phyloP scores from a whole-genome alignment of 2,888 invertebrate genomes.

The Autographa pulchrina region DNA sequence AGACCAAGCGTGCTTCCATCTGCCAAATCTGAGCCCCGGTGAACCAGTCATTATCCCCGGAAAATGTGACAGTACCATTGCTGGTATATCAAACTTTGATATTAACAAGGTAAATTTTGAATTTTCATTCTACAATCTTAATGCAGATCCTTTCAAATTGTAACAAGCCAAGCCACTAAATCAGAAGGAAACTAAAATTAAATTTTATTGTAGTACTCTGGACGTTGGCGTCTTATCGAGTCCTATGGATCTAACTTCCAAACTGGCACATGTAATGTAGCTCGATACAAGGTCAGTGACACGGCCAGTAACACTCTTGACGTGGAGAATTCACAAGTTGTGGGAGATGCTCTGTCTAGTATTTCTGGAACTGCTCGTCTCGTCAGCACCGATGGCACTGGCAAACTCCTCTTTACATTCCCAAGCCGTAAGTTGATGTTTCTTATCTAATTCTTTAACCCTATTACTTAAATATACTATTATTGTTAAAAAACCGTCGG shows the following conservation, averaged over 20 bases:
- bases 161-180: neutral
- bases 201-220: slow-evolving; percentile 56
- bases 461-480: too few relatives aligned
- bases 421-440: slow-evolving; percentile 73
- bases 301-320: slow-evolving; percentile 56
- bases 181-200: neutral
- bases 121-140: too few relatives aligned
- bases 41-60: slow-evolving; percentile 71
- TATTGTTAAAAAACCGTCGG: too few relatives aligned
- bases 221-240: slow-evolving; percentile 76
- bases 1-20: slow-evolving; percentile 73
- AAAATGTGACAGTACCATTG: slow-evolving; percentile 70
- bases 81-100: slow-evolving; percentile 69
- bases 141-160: neutral
- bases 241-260: slow-evolving; percentile 72
- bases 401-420: slow-evolving; percentile 90
- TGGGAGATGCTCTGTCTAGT: slow-evolving; percentile 62
- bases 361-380: slow-evolving; percentile 70
- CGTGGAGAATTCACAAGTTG: slow-evolving; percentile 74
- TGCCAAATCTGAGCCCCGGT: slow-evolving; percentile 68
- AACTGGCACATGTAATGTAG: slow-evolving; percentile 73
- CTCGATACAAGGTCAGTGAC: slow-evolving; percentile 62
- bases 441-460: neutral
- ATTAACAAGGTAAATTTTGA: slow-evolving; percentile 12
- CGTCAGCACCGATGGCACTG: slow-evolving; percentile 89